Evolutionary conservation across 2,888 invertebrate species (phyloP).

Genomic region (Aricia artaxerxes): DNA sequence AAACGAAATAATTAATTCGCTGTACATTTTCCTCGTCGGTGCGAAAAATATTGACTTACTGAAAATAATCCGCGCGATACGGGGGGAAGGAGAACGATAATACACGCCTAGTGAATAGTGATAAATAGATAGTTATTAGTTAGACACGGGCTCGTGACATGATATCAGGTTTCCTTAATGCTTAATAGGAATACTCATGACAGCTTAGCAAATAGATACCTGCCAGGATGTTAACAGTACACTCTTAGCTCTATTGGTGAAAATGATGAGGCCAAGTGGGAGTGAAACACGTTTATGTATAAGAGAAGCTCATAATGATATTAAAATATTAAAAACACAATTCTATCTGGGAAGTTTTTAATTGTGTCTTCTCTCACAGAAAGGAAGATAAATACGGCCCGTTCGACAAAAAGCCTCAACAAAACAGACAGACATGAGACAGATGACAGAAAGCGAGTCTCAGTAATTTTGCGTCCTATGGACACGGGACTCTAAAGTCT

Average conservation of each 20-base stretch:
- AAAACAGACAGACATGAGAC: too few relatives aligned
- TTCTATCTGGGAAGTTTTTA: too few relatives aligned
- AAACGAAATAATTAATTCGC: not conserved
- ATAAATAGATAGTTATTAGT: not conserved
- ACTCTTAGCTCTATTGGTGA: not conserved
- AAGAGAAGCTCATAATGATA: too few relatives aligned
- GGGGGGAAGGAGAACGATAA: not conserved
- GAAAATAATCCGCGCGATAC: not conserved
- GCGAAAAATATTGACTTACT: slow-evolving; percentile 11
- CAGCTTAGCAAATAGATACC: not conserved
- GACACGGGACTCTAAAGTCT: too few relatives aligned
- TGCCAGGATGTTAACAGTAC: not conserved
- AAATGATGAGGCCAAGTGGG: not conserved
- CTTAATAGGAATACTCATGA: slow-evolving; percentile 2
- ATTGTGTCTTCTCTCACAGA: too few relatives aligned
- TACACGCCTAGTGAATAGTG: not conserved
- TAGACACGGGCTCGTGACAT: not conserved
- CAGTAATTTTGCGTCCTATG: too few relatives aligned
- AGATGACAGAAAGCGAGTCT: too few relatives aligned
- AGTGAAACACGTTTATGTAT: not conserved
- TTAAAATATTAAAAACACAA: too few relatives aligned
- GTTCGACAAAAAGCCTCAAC: too few relatives aligned
- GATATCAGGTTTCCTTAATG: slow-evolving; percentile 12
- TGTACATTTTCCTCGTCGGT: slow-evolving; percentile 12
- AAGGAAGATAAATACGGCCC: too few relatives aligned